A percentile compares a stretch with the other conserved stretches of the same genome.
phyloP scores from a whole-genome alignment of 2,797 vertebrate species.

The Monodelphis domestica region DNA sequence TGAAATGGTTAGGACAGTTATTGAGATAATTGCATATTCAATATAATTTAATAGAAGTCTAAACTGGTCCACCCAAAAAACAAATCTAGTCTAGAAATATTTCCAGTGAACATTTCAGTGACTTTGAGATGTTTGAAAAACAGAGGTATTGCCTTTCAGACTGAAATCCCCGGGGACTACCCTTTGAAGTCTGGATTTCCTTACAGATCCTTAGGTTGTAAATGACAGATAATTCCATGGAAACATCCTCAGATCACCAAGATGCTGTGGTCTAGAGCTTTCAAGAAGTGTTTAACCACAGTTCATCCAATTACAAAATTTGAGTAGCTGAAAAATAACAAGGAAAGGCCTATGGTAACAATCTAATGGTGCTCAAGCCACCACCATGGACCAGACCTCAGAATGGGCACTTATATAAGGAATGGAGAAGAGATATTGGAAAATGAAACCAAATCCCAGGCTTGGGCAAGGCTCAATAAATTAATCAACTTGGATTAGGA shows the following conservation, averaged over 20 bases:
- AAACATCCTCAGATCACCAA: conserved; percentile 73
- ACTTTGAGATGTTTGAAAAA: conserved; percentile 77
- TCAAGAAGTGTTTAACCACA: conserved; percentile 67
- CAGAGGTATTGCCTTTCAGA: conserved; percentile 78
- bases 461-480: not conserved
- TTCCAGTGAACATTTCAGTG: conserved; percentile 79
- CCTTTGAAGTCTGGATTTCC: conserved; percentile 73
- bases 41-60: conserved; percentile 74
- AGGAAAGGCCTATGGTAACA: conserved; percentile 40
- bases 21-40: conserved; percentile 72
- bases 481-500: not conserved
- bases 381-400: not conserved
- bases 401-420: not conserved
- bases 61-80: conserved; percentile 66
- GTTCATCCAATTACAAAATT: conserved; percentile 55
- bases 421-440: not conserved
- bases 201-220: conserved; percentile 75
- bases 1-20: conserved; percentile 59
- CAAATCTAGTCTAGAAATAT: conserved; percentile 70
- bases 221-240: conserved; percentile 68
- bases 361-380: conserved; percentile 7
- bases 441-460: not conserved
- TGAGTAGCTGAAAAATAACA: conserved; percentile 5
- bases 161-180: conserved; percentile 72
- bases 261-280: conserved; percentile 65